These are phyloP conservation scores for Heliconius hewitsoni DNA, from an alignment of 1,140 invertebrate genomes.

Conservation along the genomic window DNA sequence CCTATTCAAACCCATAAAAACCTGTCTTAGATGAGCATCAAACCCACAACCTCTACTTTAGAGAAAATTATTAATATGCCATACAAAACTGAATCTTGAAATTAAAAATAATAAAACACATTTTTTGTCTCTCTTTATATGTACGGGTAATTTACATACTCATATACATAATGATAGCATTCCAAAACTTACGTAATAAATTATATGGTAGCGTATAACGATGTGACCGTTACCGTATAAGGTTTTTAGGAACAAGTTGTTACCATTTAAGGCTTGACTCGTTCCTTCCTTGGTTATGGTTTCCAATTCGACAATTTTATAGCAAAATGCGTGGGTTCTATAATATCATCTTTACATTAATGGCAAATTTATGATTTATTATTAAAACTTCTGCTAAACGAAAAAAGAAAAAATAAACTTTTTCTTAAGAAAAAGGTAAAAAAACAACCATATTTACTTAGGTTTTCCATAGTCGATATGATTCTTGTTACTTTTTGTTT, in stretches of 20 bases:
- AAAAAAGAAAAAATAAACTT: neutral
- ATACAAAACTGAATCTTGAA: neutral
- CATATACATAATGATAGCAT: slow-evolving; percentile 3
- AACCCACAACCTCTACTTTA: too few species aligned
- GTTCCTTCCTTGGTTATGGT: neutral
- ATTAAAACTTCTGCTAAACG: neutral
- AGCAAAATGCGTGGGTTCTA: neutral
- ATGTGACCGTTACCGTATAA: slow-evolving; percentile 2
- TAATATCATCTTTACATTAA: neutral
- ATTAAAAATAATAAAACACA: neutral
- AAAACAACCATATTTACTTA: neutral
- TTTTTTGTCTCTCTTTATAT: neutral
- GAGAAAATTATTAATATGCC: too few species aligned
- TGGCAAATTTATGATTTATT: neutral
- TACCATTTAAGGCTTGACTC: neutral
- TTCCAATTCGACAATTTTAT: neutral
- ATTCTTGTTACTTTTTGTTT: too few species aligned
- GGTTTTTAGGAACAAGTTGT: slow-evolving; percentile 8
- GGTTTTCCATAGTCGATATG: too few species aligned
- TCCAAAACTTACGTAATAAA: slow-evolving; percentile 1
- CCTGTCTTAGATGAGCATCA: too few species aligned
- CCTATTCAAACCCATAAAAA: too few species aligned
- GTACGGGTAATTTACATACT: neutral
- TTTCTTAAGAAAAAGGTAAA: too few species aligned
- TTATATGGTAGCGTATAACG: neutral